phyloP scores from a whole-genome alignment of 2,797 vertebrate species.

The Sorex maritimensis region DNA sequence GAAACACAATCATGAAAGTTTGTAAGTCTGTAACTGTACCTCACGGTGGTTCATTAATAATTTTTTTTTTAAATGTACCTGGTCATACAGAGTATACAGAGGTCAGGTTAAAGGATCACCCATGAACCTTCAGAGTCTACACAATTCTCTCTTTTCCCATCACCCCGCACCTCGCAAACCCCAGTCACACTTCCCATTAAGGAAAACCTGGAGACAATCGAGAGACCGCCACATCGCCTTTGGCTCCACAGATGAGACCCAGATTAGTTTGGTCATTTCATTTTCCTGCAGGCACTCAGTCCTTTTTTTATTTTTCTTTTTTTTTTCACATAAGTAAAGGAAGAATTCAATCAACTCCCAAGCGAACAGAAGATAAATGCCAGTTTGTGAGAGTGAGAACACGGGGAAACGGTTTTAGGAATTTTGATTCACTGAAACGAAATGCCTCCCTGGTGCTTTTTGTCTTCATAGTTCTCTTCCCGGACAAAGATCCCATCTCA shows the following conservation, averaged over 20 bases:
- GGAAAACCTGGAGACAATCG: neutral
- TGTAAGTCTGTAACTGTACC: too few relatives aligned
- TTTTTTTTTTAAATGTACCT: neutral
- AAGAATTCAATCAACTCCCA: conserved; percentile 76
- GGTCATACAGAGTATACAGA: conserved; percentile 16
- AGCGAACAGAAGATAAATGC: conserved; percentile 81
- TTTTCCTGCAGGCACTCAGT: conserved; percentile 50
- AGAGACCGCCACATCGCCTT: conserved; percentile 41
- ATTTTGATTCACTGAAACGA: conserved; percentile 86
- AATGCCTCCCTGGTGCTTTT: conserved; percentile 48
- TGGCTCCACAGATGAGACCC: conserved; percentile 4
- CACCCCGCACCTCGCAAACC: neutral
- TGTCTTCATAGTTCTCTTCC: conserved; percentile 45
- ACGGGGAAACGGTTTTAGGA: conserved; percentile 82
- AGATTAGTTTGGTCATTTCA: conserved; percentile 12
- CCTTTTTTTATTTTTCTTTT: neutral
- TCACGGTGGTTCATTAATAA: too few relatives aligned
- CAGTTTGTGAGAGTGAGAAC: conserved; percentile 71
- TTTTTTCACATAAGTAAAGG: conserved; percentile 73
- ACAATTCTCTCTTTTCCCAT: neutral
- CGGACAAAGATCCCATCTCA: conserved; percentile 27
- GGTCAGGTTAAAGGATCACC: neutral
- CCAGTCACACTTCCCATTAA: neutral
- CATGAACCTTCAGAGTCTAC: conserved; percentile 23
- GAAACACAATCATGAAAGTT: too few relatives aligned